phyloP scores from a whole-genome alignment of 2,113 vertebrate genomes.

The Cololabis saira region DNA sequence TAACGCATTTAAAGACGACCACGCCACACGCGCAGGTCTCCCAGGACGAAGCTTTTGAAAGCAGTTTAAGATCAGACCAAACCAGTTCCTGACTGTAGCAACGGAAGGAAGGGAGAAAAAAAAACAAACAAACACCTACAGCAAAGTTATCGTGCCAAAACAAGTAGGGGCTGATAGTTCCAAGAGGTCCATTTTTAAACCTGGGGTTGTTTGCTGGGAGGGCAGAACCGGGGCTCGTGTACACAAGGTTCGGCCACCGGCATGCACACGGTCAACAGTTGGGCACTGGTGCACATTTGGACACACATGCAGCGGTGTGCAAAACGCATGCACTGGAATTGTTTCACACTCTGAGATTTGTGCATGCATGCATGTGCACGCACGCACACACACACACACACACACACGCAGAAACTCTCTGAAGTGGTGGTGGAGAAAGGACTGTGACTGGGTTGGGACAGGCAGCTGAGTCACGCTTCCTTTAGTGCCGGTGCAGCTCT shows the following conservation, averaged over 20 bases:
- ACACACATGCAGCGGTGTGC: not conserved
- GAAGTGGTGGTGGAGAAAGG: slow-evolving; percentile 29
- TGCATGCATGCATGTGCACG: not conserved
- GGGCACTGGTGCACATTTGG: slow-evolving; percentile 23
- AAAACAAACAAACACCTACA: slow-evolving; percentile 79
- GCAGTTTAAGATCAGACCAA: slow-evolving; percentile 73
- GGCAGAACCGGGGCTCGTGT: slow-evolving; percentile 60
- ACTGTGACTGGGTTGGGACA: slow-evolving; percentile 58
- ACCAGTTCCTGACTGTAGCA: slow-evolving; percentile 70
- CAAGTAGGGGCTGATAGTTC: slow-evolving; percentile 83
- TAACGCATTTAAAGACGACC: slow-evolving; percentile 16
- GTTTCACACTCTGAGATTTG: slow-evolving; percentile 12
- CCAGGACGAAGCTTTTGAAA: slow-evolving; percentile 45
- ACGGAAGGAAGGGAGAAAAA: slow-evolving; percentile 42
- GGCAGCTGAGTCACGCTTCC: slow-evolving; percentile 78
- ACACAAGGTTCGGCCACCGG: slow-evolving; percentile 64
- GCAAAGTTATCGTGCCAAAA: slow-evolving; percentile 83
- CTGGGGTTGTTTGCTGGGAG: slow-evolving; percentile 71
- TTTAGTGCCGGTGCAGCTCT: slow-evolving; percentile 61
- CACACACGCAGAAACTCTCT: slow-evolving; percentile 3
- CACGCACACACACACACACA: not conserved
- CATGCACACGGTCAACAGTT: slow-evolving; percentile 36
- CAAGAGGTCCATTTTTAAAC: slow-evolving; percentile 81
- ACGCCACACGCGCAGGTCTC: slow-evolving; percentile 13
- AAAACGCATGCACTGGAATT: not conserved